Percentiles rank a stretch among this genome's conserved stretches.
These are phyloP conservation scores for Balaenoptera acutorostrata DNA, from an alignment of 2,113 vertebrate genomes.

Conservation along the genomic window DNA sequence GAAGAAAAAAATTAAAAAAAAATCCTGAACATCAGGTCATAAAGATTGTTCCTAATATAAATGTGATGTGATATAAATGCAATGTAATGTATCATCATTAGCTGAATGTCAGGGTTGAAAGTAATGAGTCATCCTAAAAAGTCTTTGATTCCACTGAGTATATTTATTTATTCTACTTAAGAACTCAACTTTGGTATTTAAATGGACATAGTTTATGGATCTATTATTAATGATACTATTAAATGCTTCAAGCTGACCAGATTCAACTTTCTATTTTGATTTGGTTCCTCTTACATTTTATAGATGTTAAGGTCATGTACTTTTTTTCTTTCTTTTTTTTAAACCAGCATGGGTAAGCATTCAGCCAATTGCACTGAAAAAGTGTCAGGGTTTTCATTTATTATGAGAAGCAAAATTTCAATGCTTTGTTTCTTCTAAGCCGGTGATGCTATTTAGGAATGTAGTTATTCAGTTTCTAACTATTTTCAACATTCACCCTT, in stretches of 20 bases:
- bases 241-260: conserved; percentile 63
- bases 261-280: conserved; percentile 64
- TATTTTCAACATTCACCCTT: not conserved
- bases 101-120: conserved; percentile 50
- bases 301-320: conserved; percentile 33
- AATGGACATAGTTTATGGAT: conserved; percentile 71
- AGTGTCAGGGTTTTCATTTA: not conserved
- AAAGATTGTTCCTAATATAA: conserved; percentile 39
- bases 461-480: not conserved
- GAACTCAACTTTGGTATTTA: conserved; percentile 73
- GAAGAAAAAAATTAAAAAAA: not conserved
- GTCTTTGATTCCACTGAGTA: conserved; percentile 56
- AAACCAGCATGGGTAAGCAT: conserved; percentile 41
- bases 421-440: not conserved
- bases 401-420: conserved; percentile 26
- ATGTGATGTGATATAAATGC: conserved; percentile 31
- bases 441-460: not conserved
- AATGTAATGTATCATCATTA: conserved; percentile 54
- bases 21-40: not conserved
- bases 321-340: not conserved
- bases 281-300: conserved; percentile 69
- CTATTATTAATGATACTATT: conserved; percentile 77
- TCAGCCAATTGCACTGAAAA: conserved; percentile 53
- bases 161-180: conserved; percentile 68
- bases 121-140: conserved; percentile 66